Conservation (phyloP, 2,113 vertebrate genomes). For the Phoxinus phoxinus region DNA sequence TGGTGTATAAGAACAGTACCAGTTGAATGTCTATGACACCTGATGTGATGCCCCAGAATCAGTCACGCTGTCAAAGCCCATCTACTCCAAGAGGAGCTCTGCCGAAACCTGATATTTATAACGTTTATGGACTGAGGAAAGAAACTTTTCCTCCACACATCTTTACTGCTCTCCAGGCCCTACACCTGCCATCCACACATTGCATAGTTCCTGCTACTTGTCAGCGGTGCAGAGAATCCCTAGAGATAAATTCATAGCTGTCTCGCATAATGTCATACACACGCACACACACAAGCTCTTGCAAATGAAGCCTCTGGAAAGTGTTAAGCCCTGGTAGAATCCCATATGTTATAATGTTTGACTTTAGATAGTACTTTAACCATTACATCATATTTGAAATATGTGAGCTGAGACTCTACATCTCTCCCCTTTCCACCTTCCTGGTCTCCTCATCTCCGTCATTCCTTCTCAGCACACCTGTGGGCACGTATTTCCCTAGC, state of each 20-base stretch:
- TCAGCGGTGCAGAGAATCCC: slow-evolving; percentile 29
- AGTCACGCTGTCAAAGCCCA: slow-evolving; percentile 14
- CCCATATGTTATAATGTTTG: slow-evolving; percentile 41
- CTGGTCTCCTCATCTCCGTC: slow-evolving; percentile 10
- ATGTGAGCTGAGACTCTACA: neutral
- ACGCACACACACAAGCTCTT: slow-evolving; percentile 6
- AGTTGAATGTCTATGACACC: slow-evolving; percentile 4
- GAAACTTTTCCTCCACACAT: slow-evolving; percentile 30
- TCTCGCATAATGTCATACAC: slow-evolving; percentile 24
- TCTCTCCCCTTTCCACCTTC: slow-evolving; percentile 4
- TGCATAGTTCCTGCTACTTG: slow-evolving; percentile 42
- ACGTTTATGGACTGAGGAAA: slow-evolving; percentile 36
- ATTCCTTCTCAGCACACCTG: slow-evolving; percentile 78
- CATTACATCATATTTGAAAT: slow-evolving; percentile 32
- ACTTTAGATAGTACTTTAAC: slow-evolving; percentile 23
- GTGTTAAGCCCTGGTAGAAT: slow-evolving; percentile 27
- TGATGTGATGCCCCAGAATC: slow-evolving; percentile 41
- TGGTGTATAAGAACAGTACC: neutral
- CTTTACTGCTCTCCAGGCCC: slow-evolving; percentile 41
- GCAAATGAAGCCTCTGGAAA: slow-evolving; percentile 27
- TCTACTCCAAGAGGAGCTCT: slow-evolving; percentile 17
- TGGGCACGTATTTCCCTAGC: slow-evolving; percentile 79
- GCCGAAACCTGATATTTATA: slow-evolving; percentile 68
- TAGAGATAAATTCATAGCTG: slow-evolving; percentile 30
- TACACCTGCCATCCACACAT: slow-evolving; percentile 41